Evolutionary conservation across 2,888 invertebrate genomes (phyloP).

Genomic region (Diarsia rubi): DNA sequence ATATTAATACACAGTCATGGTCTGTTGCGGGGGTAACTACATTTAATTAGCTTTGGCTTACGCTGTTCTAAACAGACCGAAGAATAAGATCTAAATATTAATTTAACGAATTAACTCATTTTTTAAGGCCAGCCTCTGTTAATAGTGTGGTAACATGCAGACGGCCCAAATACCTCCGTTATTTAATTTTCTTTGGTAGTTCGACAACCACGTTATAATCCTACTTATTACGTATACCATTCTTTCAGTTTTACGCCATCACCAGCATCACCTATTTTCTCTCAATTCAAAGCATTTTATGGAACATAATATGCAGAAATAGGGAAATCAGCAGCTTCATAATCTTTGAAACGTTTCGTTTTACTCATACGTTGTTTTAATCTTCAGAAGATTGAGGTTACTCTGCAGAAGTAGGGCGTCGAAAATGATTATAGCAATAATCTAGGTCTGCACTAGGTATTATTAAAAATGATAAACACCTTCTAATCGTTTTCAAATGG

Average conservation of each 20-base stretch:
- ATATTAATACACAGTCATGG: conserved; percentile 68
- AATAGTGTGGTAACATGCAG: conserved; percentile 42
- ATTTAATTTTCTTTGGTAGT: conserved; percentile 44
- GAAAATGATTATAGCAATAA: conserved; percentile 2
- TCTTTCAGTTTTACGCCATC: background rate
- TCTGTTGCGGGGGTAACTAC: conserved; percentile 70
- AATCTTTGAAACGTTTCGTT: conserved; percentile 4
- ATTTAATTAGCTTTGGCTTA: conserved; percentile 74
- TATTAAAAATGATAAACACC: conserved; percentile 3
- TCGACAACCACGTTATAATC: background rate
- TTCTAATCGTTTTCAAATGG: conserved; percentile 27
- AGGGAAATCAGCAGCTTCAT: background rate
- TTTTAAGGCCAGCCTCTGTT: conserved; percentile 57
- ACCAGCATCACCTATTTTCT: background rate
- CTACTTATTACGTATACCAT: background rate
- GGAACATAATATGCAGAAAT: background rate
- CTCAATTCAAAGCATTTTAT: background rate
- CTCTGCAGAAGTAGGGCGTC: conserved; percentile 10
- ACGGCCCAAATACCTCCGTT: conserved; percentile 42
- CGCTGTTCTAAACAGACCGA: conserved; percentile 77
- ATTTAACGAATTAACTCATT: conserved; percentile 59
- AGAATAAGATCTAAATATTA: conserved; percentile 66
- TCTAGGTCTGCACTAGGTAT: conserved; percentile 12
- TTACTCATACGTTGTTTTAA: background rate
- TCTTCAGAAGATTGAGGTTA: no score